Evolutionary conservation across 2,888 invertebrate species (phyloP).

Genomic region (Diabrotica balteata): DNA sequence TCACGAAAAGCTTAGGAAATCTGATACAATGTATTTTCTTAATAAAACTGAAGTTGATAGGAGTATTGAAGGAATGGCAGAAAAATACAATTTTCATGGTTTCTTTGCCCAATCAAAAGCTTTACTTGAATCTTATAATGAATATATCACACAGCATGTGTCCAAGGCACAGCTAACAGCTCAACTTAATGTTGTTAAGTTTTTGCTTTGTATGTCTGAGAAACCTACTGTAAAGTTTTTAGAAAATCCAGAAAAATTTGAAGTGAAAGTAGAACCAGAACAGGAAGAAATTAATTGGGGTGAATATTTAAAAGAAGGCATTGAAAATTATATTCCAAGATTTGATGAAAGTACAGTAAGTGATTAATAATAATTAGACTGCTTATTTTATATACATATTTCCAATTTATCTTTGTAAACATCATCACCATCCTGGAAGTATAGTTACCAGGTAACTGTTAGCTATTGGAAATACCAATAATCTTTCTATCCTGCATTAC

Average conservation of each 20-base stretch:
- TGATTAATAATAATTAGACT: conserved; percentile 6
- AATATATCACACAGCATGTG: conserved; percentile 45
- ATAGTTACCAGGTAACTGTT: no score
- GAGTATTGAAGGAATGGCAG: conserved; percentile 50
- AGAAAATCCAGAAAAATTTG: conserved; percentile 45
- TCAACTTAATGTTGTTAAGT: conserved; percentile 52
- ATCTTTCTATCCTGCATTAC: no score
- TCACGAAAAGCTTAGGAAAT: conserved; percentile 46
- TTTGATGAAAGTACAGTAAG: conserved; percentile 45
- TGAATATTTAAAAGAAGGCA: conserved; percentile 61
- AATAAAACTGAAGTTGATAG: conserved; percentile 52
- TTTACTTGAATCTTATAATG: conserved; percentile 47
- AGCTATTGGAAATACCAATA: no score
- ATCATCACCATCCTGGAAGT: no score
- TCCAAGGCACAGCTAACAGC: conserved; percentile 45
- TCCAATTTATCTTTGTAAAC: no score
- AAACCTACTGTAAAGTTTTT: conserved; percentile 54
- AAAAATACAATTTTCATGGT: conserved; percentile 57
- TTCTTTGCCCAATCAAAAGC: conserved; percentile 51
- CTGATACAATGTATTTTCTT: conserved; percentile 53
- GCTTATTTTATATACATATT: no score
- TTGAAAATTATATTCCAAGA: conserved; percentile 47
- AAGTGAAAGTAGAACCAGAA: conserved; percentile 49
- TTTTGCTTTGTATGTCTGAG: conserved; percentile 54
- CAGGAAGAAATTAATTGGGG: conserved; percentile 62